Evolutionary conservation across 2,888 invertebrate species (phyloP).

Genomic region (Antheraea yamamai): DNA sequence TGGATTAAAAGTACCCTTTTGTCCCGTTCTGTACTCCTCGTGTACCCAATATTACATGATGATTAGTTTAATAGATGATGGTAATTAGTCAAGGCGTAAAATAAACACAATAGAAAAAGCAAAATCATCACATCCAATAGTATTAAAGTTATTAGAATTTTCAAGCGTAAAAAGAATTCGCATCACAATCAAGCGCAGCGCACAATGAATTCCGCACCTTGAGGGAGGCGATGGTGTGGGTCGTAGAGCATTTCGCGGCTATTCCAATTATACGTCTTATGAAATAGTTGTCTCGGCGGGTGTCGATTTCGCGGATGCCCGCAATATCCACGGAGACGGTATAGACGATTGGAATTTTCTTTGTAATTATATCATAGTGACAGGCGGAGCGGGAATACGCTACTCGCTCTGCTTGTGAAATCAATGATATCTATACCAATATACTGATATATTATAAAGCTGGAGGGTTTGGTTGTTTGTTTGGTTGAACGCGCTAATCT

Average conservation of each 20-base stretch:
- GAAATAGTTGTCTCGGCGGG: slow-evolving; percentile 70
- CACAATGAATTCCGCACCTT: slow-evolving; percentile 21
- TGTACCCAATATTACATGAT: no score
- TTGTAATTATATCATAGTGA: slow-evolving; percentile 32
- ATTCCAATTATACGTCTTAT: slow-evolving; percentile 80
- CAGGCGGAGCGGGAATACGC: slow-evolving; percentile 36
- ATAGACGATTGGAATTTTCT: slow-evolving; percentile 69
- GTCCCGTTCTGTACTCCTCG: no score
- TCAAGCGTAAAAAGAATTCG: slow-evolving; percentile 18
- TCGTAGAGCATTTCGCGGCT: slow-evolving; percentile 58
- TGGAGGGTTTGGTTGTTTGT: no score
- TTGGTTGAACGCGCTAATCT: no score
- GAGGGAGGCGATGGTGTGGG: slow-evolving; percentile 19
- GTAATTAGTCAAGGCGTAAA: neutral
- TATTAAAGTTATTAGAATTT: slow-evolving; percentile 13
- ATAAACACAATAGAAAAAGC: neutral
- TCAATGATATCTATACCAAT: no score
- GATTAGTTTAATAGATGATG: no score
- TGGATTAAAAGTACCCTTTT: no score
- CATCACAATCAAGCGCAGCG: slow-evolving; percentile 21
- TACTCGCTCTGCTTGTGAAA: neutral
- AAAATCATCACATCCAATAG: slow-evolving; percentile 9
- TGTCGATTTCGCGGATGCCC: slow-evolving; percentile 64
- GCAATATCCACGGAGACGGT: slow-evolving; percentile 61
- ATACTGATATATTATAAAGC: no score